Conservation (phyloP, 2,888 invertebrate species). For the Hedychridium roseum region DNA sequence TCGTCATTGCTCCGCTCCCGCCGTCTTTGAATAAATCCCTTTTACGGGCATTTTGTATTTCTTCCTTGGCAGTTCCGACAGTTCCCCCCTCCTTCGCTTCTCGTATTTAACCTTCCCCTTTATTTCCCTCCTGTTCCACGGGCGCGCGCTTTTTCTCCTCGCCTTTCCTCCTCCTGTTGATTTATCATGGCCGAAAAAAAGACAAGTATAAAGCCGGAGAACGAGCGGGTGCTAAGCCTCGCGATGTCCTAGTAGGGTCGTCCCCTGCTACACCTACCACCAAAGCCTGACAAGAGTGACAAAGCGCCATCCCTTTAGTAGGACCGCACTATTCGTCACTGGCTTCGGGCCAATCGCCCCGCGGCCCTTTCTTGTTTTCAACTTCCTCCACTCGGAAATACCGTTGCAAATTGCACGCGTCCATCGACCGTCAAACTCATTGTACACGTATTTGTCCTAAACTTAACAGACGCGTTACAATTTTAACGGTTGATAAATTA, state of each 20-base stretch:
- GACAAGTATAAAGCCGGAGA: neutral
- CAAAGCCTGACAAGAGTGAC: conserved; percentile 33
- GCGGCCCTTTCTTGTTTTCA: conserved; percentile 32
- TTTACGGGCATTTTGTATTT: no score
- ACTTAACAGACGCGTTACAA: no score
- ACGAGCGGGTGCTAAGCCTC: conserved; percentile 19
- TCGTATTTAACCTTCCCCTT: conserved; percentile 2
- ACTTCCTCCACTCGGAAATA: conserved; percentile 15
- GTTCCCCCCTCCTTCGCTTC: no score
- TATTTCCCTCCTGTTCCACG: no score
- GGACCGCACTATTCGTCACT: conserved; percentile 39
- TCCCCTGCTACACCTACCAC: no score
- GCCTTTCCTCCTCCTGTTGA: neutral
- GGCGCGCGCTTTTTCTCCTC: neutral
- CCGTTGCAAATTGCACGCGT: conserved; percentile 41
- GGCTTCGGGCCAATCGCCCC: conserved; percentile 35
- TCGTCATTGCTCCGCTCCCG: neutral
- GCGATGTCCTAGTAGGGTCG: conserved; percentile 10
- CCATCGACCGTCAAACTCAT: no score
- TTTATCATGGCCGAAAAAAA: neutral
- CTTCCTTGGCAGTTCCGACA: no score
- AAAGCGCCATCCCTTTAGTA: conserved; percentile 29
- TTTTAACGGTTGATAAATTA: no score
- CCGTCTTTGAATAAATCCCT: no score
- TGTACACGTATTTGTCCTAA: no score